phyloP scores from a whole-genome alignment of 92 coral and sea anemone genomes.

The Phenganax marumi region DNA sequence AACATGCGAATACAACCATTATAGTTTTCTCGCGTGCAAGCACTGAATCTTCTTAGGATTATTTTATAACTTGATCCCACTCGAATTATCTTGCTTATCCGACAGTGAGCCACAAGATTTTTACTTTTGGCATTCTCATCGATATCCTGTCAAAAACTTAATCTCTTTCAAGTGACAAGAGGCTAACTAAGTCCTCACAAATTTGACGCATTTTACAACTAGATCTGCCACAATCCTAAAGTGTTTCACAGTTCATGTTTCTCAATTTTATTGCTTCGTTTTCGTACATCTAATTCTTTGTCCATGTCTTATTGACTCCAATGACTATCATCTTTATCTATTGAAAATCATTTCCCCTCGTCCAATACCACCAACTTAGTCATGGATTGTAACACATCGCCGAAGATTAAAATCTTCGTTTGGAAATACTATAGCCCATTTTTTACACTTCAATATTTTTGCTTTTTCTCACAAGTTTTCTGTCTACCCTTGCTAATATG shows the following conservation, averaged over 20 bases:
- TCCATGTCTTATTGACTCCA: no score
- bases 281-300: no score
- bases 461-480: constrained; percentile 53
- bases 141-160: neutral
- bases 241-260: no score
- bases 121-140: neutral
- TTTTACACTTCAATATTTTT: constrained; percentile 57
- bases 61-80: neutral
- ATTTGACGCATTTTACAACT: no score
- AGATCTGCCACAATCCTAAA: no score
- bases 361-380: neutral
- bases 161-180: no score
- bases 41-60: neutral
- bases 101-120: neutral
- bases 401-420: neutral
- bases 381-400: neutral
- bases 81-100: neutral
- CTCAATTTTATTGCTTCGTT: no score
- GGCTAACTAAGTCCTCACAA: no score
- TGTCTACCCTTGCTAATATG: constrained; percentile 70
- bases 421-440: neutral
- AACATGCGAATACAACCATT: no score
- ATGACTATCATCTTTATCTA: no score
- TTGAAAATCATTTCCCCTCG: no score
- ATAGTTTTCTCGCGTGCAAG: neutral